Base-by-base conservation (phyloP, 2,888 invertebrate genomes). In the Orthosia gracilis region DNA sequence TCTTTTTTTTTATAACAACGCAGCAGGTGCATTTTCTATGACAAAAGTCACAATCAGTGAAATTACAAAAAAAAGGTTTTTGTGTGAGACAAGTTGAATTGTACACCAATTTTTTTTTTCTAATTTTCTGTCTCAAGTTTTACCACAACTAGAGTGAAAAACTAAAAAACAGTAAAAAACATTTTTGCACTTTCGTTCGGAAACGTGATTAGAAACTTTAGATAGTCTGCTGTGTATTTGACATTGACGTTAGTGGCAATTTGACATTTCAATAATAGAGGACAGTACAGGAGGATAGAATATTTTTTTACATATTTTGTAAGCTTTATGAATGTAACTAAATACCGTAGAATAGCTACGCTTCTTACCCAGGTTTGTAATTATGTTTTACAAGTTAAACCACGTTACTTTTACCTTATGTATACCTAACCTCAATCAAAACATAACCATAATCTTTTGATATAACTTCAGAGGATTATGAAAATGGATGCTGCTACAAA, bases 401-500 rank as follows among this genome's bases (percentile, higher is more conserved):
- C 7, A 47, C 12, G 50, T 23, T 59, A n/a, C 45, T 52, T 52
- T 21, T 7, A 54, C 5, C 18, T n/a, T 47, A 54, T 40, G 47
- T 64, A 4, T 45, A 58, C 4, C 17, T 76, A 76, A 76, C 74
- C 77, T 84, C 55, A 64, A 47, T 68, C 40, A 66, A 70, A 72
- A 76, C 62, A 64, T 70, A 83, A 86, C 77, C 83, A 65, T 76
- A 73, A 63, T 40, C 58, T 45, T 31, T 65, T 45, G 49, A n/a
- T 64, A n/a, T 40, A 23, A 13, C 23, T 67, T 3, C 75, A 93
- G 92, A 77, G 78, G 74, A 82, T 88, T 72, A 91, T 91, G 87
- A 94, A 85, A 88, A 95, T 95, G 95, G 92, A 92, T 74, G 59
- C 85, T 49, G 83, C 89, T 26, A 79, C 88, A 69, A 82, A 82